These are phyloP conservation scores for Drosophila paulistorum DNA, from an alignment of 1,140 invertebrate genomes.

Conservation along the genomic window DNA sequence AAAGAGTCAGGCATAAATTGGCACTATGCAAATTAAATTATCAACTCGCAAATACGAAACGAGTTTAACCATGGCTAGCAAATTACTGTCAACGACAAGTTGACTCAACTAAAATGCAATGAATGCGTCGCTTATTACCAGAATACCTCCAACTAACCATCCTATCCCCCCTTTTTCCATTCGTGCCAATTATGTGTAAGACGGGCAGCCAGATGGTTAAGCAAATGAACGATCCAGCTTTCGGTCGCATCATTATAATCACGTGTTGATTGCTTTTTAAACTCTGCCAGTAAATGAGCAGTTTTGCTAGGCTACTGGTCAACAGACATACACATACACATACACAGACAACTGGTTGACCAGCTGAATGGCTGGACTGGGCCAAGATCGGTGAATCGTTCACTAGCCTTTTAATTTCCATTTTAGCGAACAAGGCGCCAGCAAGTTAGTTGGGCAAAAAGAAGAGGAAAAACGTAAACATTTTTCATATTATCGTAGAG, in stretches of 20 bases:
- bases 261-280: slow-evolving; percentile 81
- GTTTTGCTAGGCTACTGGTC: slow-evolving; percentile 6
- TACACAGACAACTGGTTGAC: slow-evolving; percentile 1
- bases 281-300: slow-evolving; percentile 48
- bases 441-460: slow-evolving; percentile 3
- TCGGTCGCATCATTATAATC: slow-evolving; percentile 76
- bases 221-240: slow-evolving; percentile 45
- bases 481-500: slow-evolving; percentile 44
- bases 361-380: slow-evolving; percentile 8
- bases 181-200: slow-evolving; percentile 74
- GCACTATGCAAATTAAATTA: slow-evolving; percentile 82
- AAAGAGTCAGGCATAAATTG: slow-evolving; percentile 72
- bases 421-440: slow-evolving; percentile 41
- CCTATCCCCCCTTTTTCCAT: slow-evolving; percentile 2
- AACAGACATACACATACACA: no score
- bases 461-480: slow-evolving; percentile 47
- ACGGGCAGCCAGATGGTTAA: slow-evolving; percentile 58
- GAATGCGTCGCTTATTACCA: slow-evolving; percentile 64
- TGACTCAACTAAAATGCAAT: slow-evolving; percentile 69
- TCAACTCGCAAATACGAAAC: slow-evolving; percentile 66
- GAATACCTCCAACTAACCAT: slow-evolving; percentile 39
- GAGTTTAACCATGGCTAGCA: slow-evolving; percentile 62
- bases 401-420: slow-evolving; percentile 52
- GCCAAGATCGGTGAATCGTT: slow-evolving; percentile 8
- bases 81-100: slow-evolving; percentile 76